A percentile compares a stretch with the other conserved stretches of the same genome.
Evolutionary conservation across 2,113 vertebrate genomes (phyloP).

Genomic region (Melanerpes formicivorus): DNA sequence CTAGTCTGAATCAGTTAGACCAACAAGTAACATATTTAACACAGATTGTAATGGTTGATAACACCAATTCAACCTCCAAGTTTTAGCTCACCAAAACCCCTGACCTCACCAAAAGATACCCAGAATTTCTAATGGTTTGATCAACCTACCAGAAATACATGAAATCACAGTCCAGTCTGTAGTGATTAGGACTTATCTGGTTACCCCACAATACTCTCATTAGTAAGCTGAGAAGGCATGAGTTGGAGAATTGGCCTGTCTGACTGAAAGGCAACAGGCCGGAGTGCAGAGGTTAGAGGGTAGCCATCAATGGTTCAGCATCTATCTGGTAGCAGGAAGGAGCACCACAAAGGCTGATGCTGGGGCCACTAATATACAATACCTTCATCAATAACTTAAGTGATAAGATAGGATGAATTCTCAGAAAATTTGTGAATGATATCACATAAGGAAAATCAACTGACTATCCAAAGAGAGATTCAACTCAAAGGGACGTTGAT

Average conservation of each 20-base stretch:
- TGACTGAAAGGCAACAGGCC: not conserved
- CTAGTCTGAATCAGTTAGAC: not conserved
- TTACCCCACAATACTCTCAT: not conserved
- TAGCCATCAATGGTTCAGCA: not conserved
- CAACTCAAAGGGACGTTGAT: not conserved
- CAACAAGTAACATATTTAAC: not conserved
- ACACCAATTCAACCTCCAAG: not conserved
- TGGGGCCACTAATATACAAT: not conserved
- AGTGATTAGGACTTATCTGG: not conserved
- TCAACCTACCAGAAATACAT: not conserved
- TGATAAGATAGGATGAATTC: not conserved
- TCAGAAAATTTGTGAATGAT: not conserved
- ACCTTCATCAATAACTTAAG: not conserved
- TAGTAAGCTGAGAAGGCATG: not conserved
- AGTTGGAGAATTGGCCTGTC: not conserved
- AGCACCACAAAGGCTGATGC: not conserved
- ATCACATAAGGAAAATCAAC: not conserved
- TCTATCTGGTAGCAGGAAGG: not conserved
- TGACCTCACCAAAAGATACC: not conserved
- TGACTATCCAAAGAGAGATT: not conserved
- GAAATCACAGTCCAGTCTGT: not conserved
- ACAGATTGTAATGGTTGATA: too few species aligned
- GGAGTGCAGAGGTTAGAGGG: not conserved
- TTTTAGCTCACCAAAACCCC: not conserved
- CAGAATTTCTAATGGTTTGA: not conserved